These are phyloP conservation scores for Apamea anceps DNA, from an alignment of 2,888 invertebrate species.

Conservation along the genomic window DNA sequence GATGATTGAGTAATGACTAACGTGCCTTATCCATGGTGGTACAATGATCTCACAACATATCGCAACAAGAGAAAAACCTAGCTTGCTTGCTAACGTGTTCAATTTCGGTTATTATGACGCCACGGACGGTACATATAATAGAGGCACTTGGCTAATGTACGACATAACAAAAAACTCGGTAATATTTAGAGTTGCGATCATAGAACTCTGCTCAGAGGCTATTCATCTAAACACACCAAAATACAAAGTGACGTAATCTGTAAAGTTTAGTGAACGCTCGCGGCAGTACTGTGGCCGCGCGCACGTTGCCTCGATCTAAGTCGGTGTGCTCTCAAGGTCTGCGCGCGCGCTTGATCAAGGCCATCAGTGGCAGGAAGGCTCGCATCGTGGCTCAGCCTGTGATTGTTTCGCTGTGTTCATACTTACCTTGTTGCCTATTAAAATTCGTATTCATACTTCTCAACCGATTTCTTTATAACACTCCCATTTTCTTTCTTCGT, in stretches of 20 bases:
- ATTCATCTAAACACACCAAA: conserved; percentile 82
- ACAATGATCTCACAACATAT: conserved; percentile 76
- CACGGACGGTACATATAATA: conserved; percentile 54
- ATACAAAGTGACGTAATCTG: conserved; percentile 85
- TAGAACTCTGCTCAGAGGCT: conserved; percentile 80
- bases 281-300: conserved; percentile 75
- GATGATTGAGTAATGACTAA: conserved; percentile 76
- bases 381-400: conserved; percentile 60
- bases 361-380: conserved; percentile 79
- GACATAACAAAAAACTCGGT: conserved; percentile 66
- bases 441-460: conserved; percentile 27
- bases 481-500: conserved; percentile 31
- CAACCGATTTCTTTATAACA: conserved; percentile 17
- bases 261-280: conserved; percentile 88
- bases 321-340: conserved; percentile 84
- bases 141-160: conserved; percentile 59
- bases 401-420: conserved; percentile 62
- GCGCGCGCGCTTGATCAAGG: conserved; percentile 83
- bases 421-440: conserved; percentile 37
- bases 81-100: conserved; percentile 58
- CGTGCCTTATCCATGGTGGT: conserved; percentile 75
- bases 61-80: conserved; percentile 53
- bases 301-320: conserved; percentile 75
- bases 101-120: conserved; percentile 61
- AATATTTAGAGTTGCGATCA: conserved; percentile 77